Evolutionary conservation across 2,113 vertebrate genomes (phyloP), one percentile per base, ranked within the genome.

Genomic region (Patagioenas fasciata): DNA sequence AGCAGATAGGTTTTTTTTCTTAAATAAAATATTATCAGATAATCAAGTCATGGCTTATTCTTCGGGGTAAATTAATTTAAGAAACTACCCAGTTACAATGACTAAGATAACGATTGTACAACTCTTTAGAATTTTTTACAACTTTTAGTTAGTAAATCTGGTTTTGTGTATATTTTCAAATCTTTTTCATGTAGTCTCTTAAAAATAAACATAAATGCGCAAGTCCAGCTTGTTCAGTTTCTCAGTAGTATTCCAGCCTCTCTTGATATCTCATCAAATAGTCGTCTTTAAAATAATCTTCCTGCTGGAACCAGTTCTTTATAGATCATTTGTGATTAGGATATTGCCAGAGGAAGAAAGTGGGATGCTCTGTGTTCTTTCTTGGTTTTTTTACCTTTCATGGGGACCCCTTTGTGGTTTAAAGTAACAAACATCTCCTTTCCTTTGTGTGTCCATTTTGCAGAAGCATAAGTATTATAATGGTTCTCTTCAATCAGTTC

Each of bases 401-500:
- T 98, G 5, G 99, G 98, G 75, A 97, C 93, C 32, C 99, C 99
- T 92, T 99, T 99, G 94, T 99, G 99, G 56, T 98, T 99, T 97
- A 99, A 97, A 38, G 99, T 98, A 91, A 99, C 98, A 98, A 99
- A 99, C 99, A 99, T 99, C 94, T 99, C 98, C 95, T 98, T 99
- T 93, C 98, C 98, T 62, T 98, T 98, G 97, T 98, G 98, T 97
- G 98, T 99, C 99, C 99, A 99, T 97, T 98, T 99, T 96, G 98
- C 98, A 70, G 99, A 99, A 88, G 99, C 98, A 20, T 99, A 99
- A 4, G 99, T 99, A 23, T 99, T 99, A 86, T 99, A 99, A 96
- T 99, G 99, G 93, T 99, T 99, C 98, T 99, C 99, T 98, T 99
- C 98, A 97, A 99, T 99, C 92, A 99, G 97, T 97, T 99, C 99